phyloP scores from a whole-genome alignment of 1,140 invertebrate species.

The Maniola jurtina region DNA sequence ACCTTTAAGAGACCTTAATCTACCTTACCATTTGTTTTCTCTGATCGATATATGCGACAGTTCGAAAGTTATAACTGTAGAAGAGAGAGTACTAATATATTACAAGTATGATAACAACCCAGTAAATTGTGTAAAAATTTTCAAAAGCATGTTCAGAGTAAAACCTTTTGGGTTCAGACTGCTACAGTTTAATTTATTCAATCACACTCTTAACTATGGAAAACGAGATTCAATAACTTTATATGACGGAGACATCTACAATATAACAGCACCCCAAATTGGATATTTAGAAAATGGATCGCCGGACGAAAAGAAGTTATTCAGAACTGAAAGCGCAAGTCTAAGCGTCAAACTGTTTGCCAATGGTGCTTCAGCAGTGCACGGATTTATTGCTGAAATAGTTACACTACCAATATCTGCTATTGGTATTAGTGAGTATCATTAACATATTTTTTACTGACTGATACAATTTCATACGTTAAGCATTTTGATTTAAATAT shows the following conservation, averaged over 20 bases:
- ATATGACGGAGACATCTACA: conserved; percentile 96
- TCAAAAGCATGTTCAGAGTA: conserved; percentile 89
- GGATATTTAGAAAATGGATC: conserved; percentile 85
- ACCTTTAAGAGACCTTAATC: conserved; percentile 89
- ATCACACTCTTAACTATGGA: conserved; percentile 90
- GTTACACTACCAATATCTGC: conserved; percentile 95
- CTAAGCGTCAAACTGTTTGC: conserved; percentile 96
- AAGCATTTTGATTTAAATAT: conserved; percentile 1
- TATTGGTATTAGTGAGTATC: conserved; percentile 89
- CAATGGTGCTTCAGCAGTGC: conserved; percentile 93
- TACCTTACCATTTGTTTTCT: conserved; percentile 97
- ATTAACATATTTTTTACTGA: not conserved
- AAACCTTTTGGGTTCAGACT: conserved; percentile 94
- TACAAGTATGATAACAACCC: conserved; percentile 98
- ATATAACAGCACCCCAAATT: conserved; percentile 86
- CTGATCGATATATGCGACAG: conserved; percentile 97
- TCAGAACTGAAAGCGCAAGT: conserved; percentile 86
- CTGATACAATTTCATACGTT: not conserved
- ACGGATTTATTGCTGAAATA: conserved; percentile 99
- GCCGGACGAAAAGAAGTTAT: conserved; percentile 86
- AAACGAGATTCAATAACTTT: conserved; percentile 91
- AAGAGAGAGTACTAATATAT: conserved; percentile 95
- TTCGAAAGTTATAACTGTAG: conserved; percentile 92
- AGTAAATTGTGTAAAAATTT: conserved; percentile 98
- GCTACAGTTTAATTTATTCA: conserved; percentile 96